phyloP scores from a whole-genome alignment of 1,140 invertebrate genomes.

The Yoshiicerus persimilis region DNA sequence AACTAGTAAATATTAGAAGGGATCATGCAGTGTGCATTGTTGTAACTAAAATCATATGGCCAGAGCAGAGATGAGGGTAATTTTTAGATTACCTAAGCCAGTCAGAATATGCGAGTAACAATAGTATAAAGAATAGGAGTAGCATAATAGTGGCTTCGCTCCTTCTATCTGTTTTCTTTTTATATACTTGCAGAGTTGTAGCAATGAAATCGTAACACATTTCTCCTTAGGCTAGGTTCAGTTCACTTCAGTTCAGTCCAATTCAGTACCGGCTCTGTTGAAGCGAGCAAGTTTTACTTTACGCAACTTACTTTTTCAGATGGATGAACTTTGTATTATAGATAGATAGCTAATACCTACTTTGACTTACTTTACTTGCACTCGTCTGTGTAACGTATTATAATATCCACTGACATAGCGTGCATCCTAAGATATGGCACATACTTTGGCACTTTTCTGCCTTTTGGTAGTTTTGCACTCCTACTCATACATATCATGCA shows the following conservation, averaged over 20 bases:
- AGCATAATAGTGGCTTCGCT: neutral
- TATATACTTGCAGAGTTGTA: neutral
- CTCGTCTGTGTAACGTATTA: neutral
- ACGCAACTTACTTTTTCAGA: neutral
- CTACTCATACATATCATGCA: neutral
- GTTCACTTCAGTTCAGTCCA: neutral
- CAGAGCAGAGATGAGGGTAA: neutral
- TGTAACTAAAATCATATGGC: neutral
- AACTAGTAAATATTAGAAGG: neutral
- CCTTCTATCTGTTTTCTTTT: neutral
- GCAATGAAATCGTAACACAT: neutral
- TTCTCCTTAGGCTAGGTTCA: slow-evolving; percentile 7
- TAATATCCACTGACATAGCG: neutral
- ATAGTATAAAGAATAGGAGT: neutral
- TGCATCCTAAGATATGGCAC: neutral
- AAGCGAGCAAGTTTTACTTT: neutral
- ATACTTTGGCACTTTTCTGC: neutral
- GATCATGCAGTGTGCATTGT: neutral
- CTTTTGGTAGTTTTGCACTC: neutral
- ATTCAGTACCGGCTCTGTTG: neutral
- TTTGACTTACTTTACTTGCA: neutral
- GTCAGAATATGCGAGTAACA: neutral
- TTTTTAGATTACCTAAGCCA: neutral
- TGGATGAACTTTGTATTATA: neutral
- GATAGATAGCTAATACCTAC: neutral